Conservation (phyloP, 2,113 vertebrate species). For the Rhadina sibilatrix region DNA sequence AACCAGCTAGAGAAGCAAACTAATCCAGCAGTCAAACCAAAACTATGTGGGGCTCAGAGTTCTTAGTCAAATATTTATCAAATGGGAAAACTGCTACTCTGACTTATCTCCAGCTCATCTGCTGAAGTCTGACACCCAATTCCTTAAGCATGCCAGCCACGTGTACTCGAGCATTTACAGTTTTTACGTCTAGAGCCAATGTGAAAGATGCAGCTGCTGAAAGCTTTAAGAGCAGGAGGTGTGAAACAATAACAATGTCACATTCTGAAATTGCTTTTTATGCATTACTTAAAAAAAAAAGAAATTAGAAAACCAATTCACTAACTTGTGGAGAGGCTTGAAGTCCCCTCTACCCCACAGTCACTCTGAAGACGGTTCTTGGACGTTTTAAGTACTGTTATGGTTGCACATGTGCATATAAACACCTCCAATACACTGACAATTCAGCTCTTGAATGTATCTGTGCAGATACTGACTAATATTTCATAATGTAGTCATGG, state of each 20-base stretch:
- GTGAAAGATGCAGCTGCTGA: conserved; percentile 10
- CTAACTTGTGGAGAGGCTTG: not conserved
- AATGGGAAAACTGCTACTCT: not conserved
- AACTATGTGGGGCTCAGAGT: not conserved
- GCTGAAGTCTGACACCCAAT: not conserved
- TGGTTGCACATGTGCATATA: not conserved
- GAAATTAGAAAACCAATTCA: not conserved
- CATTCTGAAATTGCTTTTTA: not conserved
- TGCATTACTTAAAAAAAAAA: not conserved
- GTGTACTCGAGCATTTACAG: not conserved
- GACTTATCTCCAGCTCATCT: not conserved
- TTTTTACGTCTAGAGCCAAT: not conserved
- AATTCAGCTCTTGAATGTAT: not conserved
- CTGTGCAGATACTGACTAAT: not conserved
- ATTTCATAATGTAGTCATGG: not conserved
- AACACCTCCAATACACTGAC: not conserved
- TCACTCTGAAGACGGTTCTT: not conserved
- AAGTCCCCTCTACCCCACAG: not conserved
- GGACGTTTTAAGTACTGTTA: not conserved
- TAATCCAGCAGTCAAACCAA: not conserved
- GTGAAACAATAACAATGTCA: not conserved
- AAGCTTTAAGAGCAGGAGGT: not conserved
- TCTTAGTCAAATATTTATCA: not conserved
- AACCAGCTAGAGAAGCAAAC: not conserved
- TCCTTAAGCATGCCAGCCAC: not conserved